Conservation (phyloP, 2,888 invertebrate genomes). For the Ptycholaimellus sp. region DNA sequence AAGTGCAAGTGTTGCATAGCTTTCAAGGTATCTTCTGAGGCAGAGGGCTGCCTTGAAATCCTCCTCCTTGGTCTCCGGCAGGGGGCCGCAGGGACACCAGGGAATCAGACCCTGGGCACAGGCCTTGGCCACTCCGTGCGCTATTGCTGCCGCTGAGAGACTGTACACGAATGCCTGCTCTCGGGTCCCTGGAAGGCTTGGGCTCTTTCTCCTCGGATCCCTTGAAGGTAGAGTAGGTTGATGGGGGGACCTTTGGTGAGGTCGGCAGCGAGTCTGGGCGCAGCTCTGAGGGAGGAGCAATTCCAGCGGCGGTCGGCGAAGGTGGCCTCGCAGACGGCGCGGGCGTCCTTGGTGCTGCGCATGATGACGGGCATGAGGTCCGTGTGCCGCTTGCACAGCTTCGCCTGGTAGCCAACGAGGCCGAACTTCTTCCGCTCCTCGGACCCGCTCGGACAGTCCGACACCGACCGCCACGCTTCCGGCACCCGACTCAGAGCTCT, state of each 20-base stretch:
- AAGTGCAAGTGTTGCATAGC: no score
- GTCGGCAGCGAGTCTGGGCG: constrained; percentile 50
- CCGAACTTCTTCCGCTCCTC: constrained; percentile 10
- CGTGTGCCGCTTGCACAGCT: constrained; percentile 20
- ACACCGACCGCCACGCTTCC: neutral
- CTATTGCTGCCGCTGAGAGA: constrained; percentile 50
- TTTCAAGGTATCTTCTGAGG: no score
- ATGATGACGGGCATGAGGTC: constrained; percentile 45
- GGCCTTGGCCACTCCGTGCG: constrained; percentile 50
- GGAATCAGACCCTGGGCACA: constrained; percentile 49
- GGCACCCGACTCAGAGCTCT: no score
- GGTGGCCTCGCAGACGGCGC: constrained; percentile 41
- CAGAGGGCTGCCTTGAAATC: no score
- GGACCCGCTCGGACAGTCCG: constrained; percentile 9
- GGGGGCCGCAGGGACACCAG: constrained; percentile 52
- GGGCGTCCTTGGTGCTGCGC: constrained; percentile 43
- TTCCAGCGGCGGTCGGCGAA: constrained; percentile 56
- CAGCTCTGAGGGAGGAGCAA: constrained; percentile 47
- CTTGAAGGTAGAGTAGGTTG: neutral
- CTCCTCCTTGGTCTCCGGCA: constrained; percentile 42
- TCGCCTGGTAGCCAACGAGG: constrained; percentile 11
- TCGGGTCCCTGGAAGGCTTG: constrained; percentile 41
- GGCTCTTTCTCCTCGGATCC: constrained; percentile 3
- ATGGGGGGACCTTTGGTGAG: constrained; percentile 43
- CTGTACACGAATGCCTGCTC: constrained; percentile 66